Percentiles rank a stretch among this genome's conserved stretches.
phyloP scores from a whole-genome alignment of 2,888 invertebrate genomes.

The Nephrotoma guestfalica region DNA sequence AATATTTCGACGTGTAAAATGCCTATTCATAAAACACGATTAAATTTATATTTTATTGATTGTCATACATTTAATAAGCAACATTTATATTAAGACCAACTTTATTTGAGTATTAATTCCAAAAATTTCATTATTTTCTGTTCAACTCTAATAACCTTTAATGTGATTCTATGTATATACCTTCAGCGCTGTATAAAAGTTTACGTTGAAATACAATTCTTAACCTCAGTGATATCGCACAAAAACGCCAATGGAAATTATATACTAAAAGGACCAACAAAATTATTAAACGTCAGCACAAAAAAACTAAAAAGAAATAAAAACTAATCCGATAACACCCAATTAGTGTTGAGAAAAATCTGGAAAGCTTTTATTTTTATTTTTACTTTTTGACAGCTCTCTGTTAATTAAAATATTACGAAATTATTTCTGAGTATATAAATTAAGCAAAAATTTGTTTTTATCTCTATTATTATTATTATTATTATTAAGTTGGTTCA shows the following conservation, averaged over 20 bases:
- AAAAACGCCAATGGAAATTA: neutral
- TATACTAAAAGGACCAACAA: neutral
- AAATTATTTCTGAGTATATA: neutral
- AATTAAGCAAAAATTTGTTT: neutral
- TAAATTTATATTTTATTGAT: too few relatives aligned
- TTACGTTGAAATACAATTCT: neutral
- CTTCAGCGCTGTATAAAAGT: neutral
- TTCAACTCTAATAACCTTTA: neutral
- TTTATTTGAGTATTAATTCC: neutral
- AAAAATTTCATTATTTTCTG: neutral
- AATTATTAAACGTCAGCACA: neutral
- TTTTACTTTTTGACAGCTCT: neutral
- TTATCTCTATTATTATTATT: neutral
- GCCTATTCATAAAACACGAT: too few relatives aligned
- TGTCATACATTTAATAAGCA: too few relatives aligned
- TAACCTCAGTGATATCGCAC: neutral
- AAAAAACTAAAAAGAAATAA: neutral
- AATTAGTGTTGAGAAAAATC: neutral
- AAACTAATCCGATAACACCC: neutral
- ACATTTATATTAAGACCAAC: neutral
- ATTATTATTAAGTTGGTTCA: neutral
- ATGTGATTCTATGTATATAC: neutral
- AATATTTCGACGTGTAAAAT: too few relatives aligned
- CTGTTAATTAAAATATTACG: neutral
- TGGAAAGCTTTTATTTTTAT: neutral